A percentile compares a stretch with the other conserved stretches of the same genome.
These are phyloP conservation scores for Neoitamus cyanurus DNA, from an alignment of 2,888 invertebrate genomes.

Conservation along the genomic window DNA sequence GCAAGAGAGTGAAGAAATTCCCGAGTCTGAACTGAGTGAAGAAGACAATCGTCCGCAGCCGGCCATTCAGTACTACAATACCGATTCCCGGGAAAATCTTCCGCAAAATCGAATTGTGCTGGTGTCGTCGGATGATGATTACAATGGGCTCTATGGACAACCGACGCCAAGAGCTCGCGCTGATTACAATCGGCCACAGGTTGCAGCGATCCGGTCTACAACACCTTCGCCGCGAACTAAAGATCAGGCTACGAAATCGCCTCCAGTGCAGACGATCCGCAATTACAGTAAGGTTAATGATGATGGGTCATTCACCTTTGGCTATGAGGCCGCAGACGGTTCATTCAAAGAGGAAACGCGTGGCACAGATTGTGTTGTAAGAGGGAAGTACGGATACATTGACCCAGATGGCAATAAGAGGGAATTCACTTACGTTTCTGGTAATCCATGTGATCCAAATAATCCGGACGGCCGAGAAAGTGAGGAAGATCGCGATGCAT, in stretches of 20 bases:
- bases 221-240: constrained; percentile 67
- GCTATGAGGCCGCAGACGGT: constrained; percentile 84
- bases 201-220: constrained; percentile 54
- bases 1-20: constrained; percentile 52
- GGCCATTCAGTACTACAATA: constrained; percentile 64
- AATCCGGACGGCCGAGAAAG: constrained; percentile 76
- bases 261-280: constrained; percentile 84
- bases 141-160: constrained; percentile 67
- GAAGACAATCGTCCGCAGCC: constrained; percentile 65
- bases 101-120: constrained; percentile 61
- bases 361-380: constrained; percentile 86
- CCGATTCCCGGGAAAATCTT: constrained; percentile 60
- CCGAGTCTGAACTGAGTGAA: constrained; percentile 64
- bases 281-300: constrained; percentile 83
- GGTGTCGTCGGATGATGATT: constrained; percentile 66
- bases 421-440: constrained; percentile 87
- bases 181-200: constrained; percentile 54
- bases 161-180: constrained; percentile 55
- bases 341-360: constrained; percentile 88
- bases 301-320: constrained; percentile 71
- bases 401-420: constrained; percentile 88
- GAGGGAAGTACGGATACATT: constrained; percentile 88
- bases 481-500: constrained; percentile 67
- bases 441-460: constrained; percentile 87
- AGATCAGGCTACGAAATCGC: constrained; percentile 72